Conservation (phyloP, 2,888 invertebrate genomes). For the Apodemia hepburni region DNA sequence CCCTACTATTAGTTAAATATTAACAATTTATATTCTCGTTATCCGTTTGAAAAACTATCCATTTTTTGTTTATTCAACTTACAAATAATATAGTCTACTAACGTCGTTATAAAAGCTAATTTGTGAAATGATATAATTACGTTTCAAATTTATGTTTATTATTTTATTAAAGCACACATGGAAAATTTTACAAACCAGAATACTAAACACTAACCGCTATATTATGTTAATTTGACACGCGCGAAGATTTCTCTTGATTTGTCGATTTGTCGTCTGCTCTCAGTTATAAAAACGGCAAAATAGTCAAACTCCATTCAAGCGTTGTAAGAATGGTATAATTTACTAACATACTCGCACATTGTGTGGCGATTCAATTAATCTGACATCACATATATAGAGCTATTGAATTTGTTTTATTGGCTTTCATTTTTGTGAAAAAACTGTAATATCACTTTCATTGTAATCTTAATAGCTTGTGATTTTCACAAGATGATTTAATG, state of each 20-base stretch:
- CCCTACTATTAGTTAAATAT: too few relatives aligned
- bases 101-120: too few relatives aligned
- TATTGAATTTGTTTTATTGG: slow-evolving; percentile 53
- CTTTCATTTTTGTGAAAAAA: slow-evolving; percentile 59
- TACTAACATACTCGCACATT: slow-evolving; percentile 45
- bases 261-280: slow-evolving; percentile 32
- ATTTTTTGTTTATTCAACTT: too few relatives aligned
- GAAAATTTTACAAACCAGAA: background rate
- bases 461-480: slow-evolving; percentile 34
- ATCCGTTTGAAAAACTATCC: too few relatives aligned
- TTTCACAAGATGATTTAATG: slow-evolving; percentile 32
- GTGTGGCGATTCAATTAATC: slow-evolving; percentile 46
- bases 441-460: slow-evolving; percentile 48
- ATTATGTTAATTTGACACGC: slow-evolving; percentile 23
- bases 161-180: background rate
- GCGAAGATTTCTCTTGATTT: slow-evolving; percentile 44
- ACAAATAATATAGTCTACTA: too few relatives aligned
- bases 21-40: too few relatives aligned
- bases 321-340: slow-evolving; percentile 54
- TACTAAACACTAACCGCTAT: slow-evolving; percentile 7
- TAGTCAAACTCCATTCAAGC: slow-evolving; percentile 59
- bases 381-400: slow-evolving; percentile 43
- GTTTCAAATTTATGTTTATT: background rate
- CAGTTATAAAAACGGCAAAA: slow-evolving; percentile 50
- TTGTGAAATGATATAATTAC: too few relatives aligned